phyloP scores from a whole-genome alignment of 2,888 invertebrate species.

The Nomada ferruginata region DNA sequence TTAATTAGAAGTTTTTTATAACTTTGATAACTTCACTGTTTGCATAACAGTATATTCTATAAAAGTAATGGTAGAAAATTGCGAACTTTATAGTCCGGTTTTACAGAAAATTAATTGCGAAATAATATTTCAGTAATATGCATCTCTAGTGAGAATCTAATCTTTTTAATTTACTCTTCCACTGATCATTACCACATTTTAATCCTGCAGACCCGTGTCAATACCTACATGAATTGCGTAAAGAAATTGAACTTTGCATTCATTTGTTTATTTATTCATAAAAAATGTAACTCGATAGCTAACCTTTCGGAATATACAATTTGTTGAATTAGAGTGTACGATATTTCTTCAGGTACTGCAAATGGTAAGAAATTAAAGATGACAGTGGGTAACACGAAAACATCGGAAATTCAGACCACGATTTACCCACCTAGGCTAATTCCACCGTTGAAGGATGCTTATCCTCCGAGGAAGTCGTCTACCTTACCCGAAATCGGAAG shows the following conservation, averaged over 20 bases:
- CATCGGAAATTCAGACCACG: slow-evolving; percentile 6
- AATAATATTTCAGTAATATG: no score
- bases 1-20: no score
- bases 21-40: no score
- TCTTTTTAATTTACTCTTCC: no score
- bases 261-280: slow-evolving; percentile 2
- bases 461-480: slow-evolving; percentile 80
- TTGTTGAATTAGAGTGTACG: not conserved
- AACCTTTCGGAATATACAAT: slow-evolving; percentile 8
- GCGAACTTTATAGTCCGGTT: no score
- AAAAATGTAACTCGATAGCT: not conserved
- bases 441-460: slow-evolving; percentile 81
- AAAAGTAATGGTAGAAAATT: no score
- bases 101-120: no score
- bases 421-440: slow-evolving; percentile 32
- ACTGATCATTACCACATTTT: no score
- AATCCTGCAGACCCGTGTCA: not conserved
- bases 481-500: slow-evolving; percentile 75
- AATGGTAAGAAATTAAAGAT: not conserved
- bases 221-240: not conserved
- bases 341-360: not conserved
- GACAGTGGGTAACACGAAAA: not conserved
- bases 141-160: no score
- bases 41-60: no score
- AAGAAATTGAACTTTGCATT: no score